These are phyloP conservation scores for Pungitius pungitius DNA, from an alignment of 2,113 vertebrate genomes.

Conservation along the genomic window DNA sequence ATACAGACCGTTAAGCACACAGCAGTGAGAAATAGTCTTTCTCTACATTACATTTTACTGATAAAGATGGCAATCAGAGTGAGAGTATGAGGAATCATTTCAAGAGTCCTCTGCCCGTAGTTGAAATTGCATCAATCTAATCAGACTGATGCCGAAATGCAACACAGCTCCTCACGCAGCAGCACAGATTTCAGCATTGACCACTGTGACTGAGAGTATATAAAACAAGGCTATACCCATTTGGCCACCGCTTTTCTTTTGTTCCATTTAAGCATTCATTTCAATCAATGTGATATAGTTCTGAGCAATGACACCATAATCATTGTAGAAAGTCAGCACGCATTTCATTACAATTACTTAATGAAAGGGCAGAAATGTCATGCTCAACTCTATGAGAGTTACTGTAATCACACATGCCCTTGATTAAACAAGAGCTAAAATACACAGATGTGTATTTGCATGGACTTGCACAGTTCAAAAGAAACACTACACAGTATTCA, in stretches of 20 bases:
- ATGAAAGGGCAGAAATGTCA: constrained; percentile 12
- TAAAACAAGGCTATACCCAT: constrained; percentile 2
- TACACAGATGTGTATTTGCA: neutral
- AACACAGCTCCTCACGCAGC: neutral
- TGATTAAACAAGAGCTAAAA: neutral
- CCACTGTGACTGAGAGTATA: constrained; percentile 15
- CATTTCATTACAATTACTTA: constrained; percentile 7
- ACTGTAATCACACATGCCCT: neutral
- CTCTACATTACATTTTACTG: constrained; percentile 2
- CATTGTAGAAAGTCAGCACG: neutral
- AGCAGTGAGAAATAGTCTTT: constrained; percentile 3
- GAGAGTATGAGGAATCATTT: constrained; percentile 18
- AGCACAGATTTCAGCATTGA: neutral
- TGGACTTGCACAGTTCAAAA: neutral
- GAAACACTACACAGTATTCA: neutral
- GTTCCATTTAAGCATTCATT: constrained; percentile 7
- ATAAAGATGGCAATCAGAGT: constrained; percentile 15
- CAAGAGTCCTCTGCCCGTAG: neutral
- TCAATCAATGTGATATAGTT: constrained; percentile 1
- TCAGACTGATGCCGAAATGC: neutral
- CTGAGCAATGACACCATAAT: constrained; percentile 1
- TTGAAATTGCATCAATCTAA: constrained; percentile 27
- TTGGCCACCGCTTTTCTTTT: neutral
- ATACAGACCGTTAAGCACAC: constrained; percentile 14
- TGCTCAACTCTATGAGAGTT: neutral